Base-by-base conservation (phyloP, 1,140 invertebrate species). In the Asobara japonica region DNA sequence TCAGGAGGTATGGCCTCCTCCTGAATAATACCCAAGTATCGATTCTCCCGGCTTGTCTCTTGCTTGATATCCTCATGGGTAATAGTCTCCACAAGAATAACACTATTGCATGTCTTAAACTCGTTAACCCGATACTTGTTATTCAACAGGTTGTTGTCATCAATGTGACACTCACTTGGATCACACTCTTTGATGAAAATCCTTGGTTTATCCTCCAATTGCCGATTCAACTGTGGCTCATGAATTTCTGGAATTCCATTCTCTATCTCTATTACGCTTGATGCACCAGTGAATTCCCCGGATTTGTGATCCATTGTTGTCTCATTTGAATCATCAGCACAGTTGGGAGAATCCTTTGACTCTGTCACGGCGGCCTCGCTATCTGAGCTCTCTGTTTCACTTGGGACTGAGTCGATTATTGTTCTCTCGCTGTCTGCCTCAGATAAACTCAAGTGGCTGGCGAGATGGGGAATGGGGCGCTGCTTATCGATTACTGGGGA, bases 21-120 rank as follows among this genome's bases (percentile, higher is more conserved):
- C 76, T 90, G 89, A 76, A 93, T 93, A 1, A 92, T 91, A 72
- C 91, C 91, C 69, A 93, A 86, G 65, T 88, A 90, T 78, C 91
- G 87, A 20, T 89, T 89, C 72, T 89, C 88, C 45, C 89, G 86
- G 13, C 86, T 79, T 30, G 88, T 83, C 16, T 89, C 88, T 3
- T 87, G 77, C 75, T 89, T 88, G 81, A 89, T 89, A 60, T 91
- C 87, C 61, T 90, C 90, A 18, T 90, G 79, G 33, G 87, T n/a
- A n/a, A n/a, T n/a, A n/a, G n/a, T 82, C 16, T 86, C 88, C 56
- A 90, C 89, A 5, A 75, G 73, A 84, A 86, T 56, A 84, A 85
- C 27, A 60, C 65, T 79, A 80, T 83, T 60, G 36, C 38, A 65
- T 16, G 33, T 22, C 66, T 71, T 51, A 5, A 25, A 29, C 10